Conservation (phyloP, 2,888 invertebrate genomes). For the Nephrotoma flavescens region DNA sequence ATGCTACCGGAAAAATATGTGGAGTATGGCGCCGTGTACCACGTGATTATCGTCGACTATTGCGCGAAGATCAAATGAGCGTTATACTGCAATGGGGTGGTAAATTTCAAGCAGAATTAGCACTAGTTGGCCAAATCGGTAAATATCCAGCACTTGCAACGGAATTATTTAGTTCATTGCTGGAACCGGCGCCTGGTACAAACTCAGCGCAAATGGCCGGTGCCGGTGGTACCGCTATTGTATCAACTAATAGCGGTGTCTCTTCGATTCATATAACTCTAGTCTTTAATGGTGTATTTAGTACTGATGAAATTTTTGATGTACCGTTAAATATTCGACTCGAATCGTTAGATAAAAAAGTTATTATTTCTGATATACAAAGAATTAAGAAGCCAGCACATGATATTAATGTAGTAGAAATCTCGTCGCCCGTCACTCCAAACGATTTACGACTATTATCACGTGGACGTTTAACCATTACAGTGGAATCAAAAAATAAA, state of each 20-base stretch:
- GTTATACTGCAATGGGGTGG: slow-evolving; percentile 66
- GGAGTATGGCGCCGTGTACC: slow-evolving; percentile 83
- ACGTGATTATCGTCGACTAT: slow-evolving; percentile 60
- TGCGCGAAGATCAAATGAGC: slow-evolving; percentile 66
- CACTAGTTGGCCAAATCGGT: slow-evolving; percentile 55
- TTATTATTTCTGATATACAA: slow-evolving; percentile 55
- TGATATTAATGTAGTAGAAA: slow-evolving; percentile 62
- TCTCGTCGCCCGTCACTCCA: slow-evolving; percentile 61
- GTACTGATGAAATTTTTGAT: slow-evolving; percentile 44
- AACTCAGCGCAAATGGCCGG: slow-evolving; percentile 43
- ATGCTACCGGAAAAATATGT: slow-evolving; percentile 74
- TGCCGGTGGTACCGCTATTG: slow-evolving; percentile 71
- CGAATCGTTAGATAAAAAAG: slow-evolving; percentile 54
- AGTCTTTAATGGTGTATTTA: slow-evolving; percentile 69
- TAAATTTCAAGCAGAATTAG: slow-evolving; percentile 51
- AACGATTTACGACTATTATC: slow-evolving; percentile 62
- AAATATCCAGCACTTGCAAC: slow-evolving; percentile 62
- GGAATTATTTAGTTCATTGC: slow-evolving; percentile 66
- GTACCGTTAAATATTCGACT: slow-evolving; percentile 55
- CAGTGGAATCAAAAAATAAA: slow-evolving; percentile 52
- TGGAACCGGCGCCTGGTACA: slow-evolving; percentile 48
- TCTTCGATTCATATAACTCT: slow-evolving; percentile 69
- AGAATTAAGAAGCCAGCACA: slow-evolving; percentile 56
- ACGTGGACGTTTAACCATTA: slow-evolving; percentile 57
- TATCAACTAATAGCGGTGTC: slow-evolving; percentile 65